Evolutionary conservation across 92 coral and sea anemone genomes (phyloP).

Genomic region (Phenganax marumi): DNA sequence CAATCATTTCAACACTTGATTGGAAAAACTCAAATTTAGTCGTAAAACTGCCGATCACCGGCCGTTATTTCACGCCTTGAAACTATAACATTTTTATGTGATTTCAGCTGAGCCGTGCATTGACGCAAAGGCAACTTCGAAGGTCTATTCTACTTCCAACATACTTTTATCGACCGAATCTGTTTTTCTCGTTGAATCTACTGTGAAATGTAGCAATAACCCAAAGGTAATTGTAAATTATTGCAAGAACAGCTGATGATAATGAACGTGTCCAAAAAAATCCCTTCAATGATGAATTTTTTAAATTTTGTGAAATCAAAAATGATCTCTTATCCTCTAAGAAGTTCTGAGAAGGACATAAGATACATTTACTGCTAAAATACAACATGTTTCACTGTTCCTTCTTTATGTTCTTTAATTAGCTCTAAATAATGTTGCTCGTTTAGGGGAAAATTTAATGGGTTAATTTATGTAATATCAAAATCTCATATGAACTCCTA

Average conservation of each 20-base stretch:
- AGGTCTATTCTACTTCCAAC: slow-evolving; percentile 78
- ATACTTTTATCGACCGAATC: slow-evolving; percentile 85
- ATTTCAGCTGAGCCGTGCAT: slow-evolving; percentile 78
- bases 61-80: too few species aligned
- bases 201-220: slow-evolving; percentile 80
- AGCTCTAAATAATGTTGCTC: too few species aligned
- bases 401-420: too few species aligned
- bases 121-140: slow-evolving; percentile 75
- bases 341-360: slow-evolving; percentile 83
- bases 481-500: background rate
- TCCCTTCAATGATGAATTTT: slow-evolving; percentile 36
- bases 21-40: too few species aligned
- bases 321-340: slow-evolving; percentile 72
- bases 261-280: too few species aligned
- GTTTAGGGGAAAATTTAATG: too few species aligned
- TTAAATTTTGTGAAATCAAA: slow-evolving; percentile 44
- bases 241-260: background rate
- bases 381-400: too few species aligned
- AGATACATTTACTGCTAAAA: too few species aligned
- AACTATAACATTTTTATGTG: background rate
- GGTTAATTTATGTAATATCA: too few species aligned
- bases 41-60: background rate
- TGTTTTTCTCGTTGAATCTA: slow-evolving; percentile 82
- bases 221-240: slow-evolving; percentile 57
- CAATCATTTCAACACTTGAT: too few species aligned